Conservation (phyloP, 2,888 invertebrate genomes). For the Tipula unca region DNA sequence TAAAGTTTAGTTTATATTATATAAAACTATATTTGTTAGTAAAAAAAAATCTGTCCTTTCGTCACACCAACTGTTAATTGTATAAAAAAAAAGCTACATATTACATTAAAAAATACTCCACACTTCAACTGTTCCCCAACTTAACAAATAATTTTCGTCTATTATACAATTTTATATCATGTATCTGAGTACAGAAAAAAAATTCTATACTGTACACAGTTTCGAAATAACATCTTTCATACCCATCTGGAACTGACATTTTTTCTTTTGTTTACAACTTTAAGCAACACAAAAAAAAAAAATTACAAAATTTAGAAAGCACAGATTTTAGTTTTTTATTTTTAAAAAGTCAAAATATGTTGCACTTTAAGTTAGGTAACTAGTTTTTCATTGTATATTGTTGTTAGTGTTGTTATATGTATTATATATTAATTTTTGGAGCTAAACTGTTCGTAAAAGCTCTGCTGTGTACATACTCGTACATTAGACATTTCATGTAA, state of each 20-base stretch:
- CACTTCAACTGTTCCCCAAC: background rate
- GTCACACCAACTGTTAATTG: background rate
- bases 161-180: background rate
- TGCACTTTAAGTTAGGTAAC: background rate
- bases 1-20: too few species aligned
- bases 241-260: background rate
- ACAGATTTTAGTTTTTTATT: background rate
- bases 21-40: background rate
- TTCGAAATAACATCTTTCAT: background rate
- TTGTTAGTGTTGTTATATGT: background rate
- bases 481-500: background rate
- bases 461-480: background rate
- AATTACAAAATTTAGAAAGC: background rate
- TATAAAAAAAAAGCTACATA: background rate
- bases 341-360: background rate
- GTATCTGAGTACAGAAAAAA: background rate
- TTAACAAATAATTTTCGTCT: background rate
- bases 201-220: background rate
- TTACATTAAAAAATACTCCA: too few species aligned
- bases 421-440: background rate
- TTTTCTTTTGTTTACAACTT: background rate
- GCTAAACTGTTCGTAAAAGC: background rate
- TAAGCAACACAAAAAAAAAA: background rate
- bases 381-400: background rate
- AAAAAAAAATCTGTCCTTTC: background rate